phyloP scores from a whole-genome alignment of 1,140 invertebrate genomes.

The Dreissena rostriformis region DNA sequence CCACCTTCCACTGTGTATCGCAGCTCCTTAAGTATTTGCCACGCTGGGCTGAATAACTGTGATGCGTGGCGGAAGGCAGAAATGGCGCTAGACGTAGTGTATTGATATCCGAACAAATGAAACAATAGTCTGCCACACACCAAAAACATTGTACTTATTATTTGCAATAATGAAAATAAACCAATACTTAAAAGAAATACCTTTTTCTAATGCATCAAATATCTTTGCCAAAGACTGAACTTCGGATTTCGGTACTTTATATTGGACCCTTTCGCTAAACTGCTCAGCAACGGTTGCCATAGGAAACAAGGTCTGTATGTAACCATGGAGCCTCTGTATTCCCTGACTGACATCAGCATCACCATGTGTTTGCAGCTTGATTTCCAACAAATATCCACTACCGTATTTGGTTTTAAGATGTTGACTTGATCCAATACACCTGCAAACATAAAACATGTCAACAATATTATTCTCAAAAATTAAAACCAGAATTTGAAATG shows the following conservation, averaged over 20 bases:
- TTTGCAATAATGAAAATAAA: background rate
- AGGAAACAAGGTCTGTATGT: slow-evolving; percentile 83
- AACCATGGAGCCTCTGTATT: slow-evolving; percentile 82
- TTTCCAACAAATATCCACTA: slow-evolving; percentile 78
- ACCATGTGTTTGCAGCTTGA: slow-evolving; percentile 86
- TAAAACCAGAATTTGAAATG: too few relatives aligned
- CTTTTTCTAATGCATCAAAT: slow-evolving; percentile 90
- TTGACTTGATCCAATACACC: slow-evolving; percentile 81
- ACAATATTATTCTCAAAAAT: too few relatives aligned
- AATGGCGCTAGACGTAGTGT: too few relatives aligned
- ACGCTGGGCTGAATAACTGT: too few relatives aligned
- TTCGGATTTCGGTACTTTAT: slow-evolving; percentile 89
- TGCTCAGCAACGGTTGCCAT: slow-evolving; percentile 88
- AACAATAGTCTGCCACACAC: too few relatives aligned
- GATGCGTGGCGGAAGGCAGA: too few relatives aligned
- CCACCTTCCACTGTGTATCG: too few relatives aligned
- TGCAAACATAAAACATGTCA: slow-evolving; percentile 14
- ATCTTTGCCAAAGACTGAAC: slow-evolving; percentile 89
- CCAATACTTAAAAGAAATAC: slow-evolving; percentile 79
- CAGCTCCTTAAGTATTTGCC: too few relatives aligned
- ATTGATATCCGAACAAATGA: too few relatives aligned
- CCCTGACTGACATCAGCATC: background rate
- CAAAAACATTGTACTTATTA: too few relatives aligned
- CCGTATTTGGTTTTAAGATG: slow-evolving; percentile 80
- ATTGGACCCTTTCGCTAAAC: slow-evolving; percentile 90